Evolutionary conservation across 2,888 invertebrate genomes (phyloP).

Genomic region (Nemotelus pantherinus): DNA sequence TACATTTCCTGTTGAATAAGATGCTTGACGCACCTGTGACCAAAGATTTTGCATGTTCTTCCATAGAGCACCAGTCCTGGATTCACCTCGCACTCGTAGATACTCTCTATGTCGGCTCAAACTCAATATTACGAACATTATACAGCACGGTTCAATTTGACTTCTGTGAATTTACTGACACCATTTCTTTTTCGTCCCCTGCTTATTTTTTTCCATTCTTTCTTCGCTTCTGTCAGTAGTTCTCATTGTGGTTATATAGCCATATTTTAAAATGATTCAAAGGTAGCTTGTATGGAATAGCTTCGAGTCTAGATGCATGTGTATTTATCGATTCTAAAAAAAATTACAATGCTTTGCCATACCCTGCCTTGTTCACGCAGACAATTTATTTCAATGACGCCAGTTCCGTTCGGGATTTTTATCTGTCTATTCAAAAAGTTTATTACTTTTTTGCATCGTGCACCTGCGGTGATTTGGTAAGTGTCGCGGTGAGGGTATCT

Average conservation of each 20-base stretch:
- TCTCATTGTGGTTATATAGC: constrained; percentile 24
- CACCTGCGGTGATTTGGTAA: constrained; percentile 36
- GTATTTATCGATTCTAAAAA: neutral
- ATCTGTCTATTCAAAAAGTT: constrained; percentile 26
- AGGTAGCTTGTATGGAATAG: neutral
- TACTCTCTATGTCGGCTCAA: too few relatives aligned
- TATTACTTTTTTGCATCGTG: constrained; percentile 26
- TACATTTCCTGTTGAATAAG: constrained; percentile 48
- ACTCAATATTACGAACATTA: neutral
- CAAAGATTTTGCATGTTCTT: constrained; percentile 45
- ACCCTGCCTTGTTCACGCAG: neutral
- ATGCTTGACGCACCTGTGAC: constrained; percentile 49
- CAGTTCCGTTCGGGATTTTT: constrained; percentile 6
- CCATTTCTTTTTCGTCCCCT: neutral
- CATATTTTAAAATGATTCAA: constrained; percentile 41
- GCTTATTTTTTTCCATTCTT: constrained; percentile 8
- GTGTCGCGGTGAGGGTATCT: too few relatives aligned
- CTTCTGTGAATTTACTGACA: neutral
- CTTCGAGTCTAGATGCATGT: constrained; percentile 10
- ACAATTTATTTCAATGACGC: constrained; percentile 41
- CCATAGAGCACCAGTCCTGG: neutral
- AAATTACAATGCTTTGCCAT: neutral
- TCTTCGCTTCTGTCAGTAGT: neutral
- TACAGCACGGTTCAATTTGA: neutral
- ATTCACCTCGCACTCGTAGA: too few relatives aligned